Conservation (phyloP, 2,113 vertebrate species). For the Oncorhynchus mykiss region DNA sequence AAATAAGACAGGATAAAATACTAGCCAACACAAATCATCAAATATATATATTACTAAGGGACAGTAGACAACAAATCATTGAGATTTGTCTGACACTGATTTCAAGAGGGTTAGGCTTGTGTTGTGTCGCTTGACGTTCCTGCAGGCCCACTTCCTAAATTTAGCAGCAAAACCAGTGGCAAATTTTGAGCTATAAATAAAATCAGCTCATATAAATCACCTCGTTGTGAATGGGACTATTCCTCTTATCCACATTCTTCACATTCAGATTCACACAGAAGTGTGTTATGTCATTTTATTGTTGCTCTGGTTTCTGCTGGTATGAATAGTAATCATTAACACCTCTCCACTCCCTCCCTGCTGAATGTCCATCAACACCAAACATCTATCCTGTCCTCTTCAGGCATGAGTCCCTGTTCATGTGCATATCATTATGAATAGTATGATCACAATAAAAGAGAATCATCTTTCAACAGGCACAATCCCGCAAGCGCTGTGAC, state of each 20-base stretch:
- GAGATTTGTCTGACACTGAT: background rate
- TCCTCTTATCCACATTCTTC: conserved; percentile 16
- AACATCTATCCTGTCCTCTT: background rate
- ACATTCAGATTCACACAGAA: conserved; percentile 6
- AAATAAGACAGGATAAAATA: too few relatives aligned
- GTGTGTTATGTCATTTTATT: conserved; percentile 14
- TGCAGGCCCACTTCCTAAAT: background rate
- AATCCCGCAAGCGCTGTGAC: too few relatives aligned
- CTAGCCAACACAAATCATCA: background rate
- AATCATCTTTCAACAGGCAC: background rate
- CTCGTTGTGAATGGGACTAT: conserved; percentile 6
- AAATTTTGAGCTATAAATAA: conserved; percentile 9
- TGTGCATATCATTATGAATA: too few relatives aligned
- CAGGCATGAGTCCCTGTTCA: too few relatives aligned
- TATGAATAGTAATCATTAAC: conserved; percentile 47
- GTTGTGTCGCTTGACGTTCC: background rate
- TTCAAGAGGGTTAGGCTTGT: background rate
- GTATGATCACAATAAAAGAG: background rate
- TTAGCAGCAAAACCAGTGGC: background rate
- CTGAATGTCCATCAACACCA: background rate
- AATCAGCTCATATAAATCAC: conserved; percentile 13
- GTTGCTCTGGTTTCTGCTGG: conserved; percentile 3
- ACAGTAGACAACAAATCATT: background rate
- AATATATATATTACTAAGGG: background rate
- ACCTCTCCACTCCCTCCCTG: conserved; percentile 8